Percentiles rank a stretch among this genome's conserved stretches.
These are phyloP conservation scores for Sporophila hypoxantha DNA, from an alignment of 2,113 vertebrate genomes.

Conservation along the genomic window DNA sequence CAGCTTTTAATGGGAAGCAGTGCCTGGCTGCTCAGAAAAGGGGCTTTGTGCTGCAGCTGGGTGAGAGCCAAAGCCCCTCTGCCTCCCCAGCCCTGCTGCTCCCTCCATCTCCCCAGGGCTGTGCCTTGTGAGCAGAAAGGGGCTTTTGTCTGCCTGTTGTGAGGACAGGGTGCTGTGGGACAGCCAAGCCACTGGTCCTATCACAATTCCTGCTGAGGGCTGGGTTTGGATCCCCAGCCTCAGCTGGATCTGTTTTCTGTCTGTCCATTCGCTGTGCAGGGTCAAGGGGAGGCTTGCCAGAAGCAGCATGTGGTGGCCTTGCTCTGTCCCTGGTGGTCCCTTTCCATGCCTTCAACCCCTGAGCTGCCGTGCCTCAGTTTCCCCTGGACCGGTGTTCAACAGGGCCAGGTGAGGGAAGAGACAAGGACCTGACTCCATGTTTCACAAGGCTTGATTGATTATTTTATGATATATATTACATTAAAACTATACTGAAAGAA, in stretches of 20 bases:
- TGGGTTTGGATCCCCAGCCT: accelerated
- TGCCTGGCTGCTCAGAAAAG: not conserved
- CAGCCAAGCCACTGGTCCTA: accelerated
- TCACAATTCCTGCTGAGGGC: accelerated
- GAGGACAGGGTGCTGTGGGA: not conserved
- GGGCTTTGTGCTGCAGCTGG: constrained; percentile 29
- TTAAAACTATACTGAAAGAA: too few relatives aligned
- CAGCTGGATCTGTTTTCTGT: accelerated
- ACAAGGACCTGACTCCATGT: too few relatives aligned
- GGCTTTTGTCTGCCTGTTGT: constrained; percentile 20
- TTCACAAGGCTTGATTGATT: too few relatives aligned
- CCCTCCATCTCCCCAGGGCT: not conserved
- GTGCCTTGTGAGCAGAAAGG: not conserved
- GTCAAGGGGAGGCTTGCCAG: not conserved
- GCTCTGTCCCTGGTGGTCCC: not conserved
- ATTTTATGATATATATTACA: too few relatives aligned
- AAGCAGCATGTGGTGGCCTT: not conserved
- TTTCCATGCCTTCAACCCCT: accelerated
- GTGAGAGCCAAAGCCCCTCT: constrained; percentile 18
- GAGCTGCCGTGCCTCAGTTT: not conserved
- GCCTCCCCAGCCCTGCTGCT: not conserved
- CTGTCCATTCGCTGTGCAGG: accelerated
- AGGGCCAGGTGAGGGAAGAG: too few relatives aligned
- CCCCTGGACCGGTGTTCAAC: too few relatives aligned
- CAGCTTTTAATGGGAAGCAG: not conserved